These are phyloP conservation scores for Arremon brunneinucha DNA, from an alignment of 2,797 vertebrate species.

Conservation along the genomic window DNA sequence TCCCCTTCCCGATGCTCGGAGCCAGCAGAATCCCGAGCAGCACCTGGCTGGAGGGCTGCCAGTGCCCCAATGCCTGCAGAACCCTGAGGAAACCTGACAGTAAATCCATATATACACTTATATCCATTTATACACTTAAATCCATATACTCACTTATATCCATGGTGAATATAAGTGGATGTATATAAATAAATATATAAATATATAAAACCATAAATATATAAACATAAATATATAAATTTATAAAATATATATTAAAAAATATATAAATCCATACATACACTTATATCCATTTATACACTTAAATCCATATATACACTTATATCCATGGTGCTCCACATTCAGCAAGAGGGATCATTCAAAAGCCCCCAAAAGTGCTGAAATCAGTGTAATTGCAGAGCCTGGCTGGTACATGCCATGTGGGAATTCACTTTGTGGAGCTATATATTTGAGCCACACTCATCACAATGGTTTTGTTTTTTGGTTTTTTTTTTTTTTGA, in stretches of 20 bases:
- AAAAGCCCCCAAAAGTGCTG: neutral
- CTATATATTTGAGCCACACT: rapidly evolving
- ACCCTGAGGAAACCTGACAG: rapidly evolving
- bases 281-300: rapidly evolving
- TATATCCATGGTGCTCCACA: rapidly evolving
- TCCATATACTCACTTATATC: too few species aligned
- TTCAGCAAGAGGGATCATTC: neutral
- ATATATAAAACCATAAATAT: too few species aligned
- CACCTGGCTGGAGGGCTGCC: neutral
- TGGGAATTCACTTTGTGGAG: rapidly evolving
- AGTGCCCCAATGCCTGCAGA: neutral
- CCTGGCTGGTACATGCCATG: rapidly evolving
- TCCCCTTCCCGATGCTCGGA: neutral
- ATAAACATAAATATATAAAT: too few species aligned
- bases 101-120: too few species aligned
- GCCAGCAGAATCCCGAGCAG: neutral
- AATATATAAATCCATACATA: rapidly evolving
- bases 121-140: too few species aligned
- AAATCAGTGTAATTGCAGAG: neutral
- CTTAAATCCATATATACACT: rapidly evolving
- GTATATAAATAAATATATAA: too few species aligned
- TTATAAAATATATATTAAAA: too few species aligned
- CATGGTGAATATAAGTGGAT: too few species aligned
- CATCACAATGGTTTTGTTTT: too few species aligned
- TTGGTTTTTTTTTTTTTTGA: too few species aligned